Percentiles rank a stretch among this genome's conserved stretches.
phyloP scores from a whole-genome alignment of 2,888 invertebrate species.

The Diaprepes abbreviatus region DNA sequence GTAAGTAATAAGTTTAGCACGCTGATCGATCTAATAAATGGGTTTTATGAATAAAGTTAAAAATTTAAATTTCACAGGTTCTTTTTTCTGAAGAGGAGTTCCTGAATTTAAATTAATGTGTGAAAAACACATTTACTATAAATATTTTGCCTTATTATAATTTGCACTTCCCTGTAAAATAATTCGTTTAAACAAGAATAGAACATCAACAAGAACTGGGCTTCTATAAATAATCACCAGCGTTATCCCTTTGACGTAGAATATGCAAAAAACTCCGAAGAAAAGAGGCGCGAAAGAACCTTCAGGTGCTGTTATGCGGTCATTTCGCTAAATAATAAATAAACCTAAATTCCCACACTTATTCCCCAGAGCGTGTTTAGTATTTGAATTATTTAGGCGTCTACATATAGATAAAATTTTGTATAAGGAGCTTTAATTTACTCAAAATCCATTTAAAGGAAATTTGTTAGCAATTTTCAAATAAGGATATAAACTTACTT shows the following conservation, averaged over 20 bases:
- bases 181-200: slow-evolving; percentile 45
- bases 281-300: slow-evolving; percentile 45
- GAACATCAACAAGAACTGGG: slow-evolving; percentile 41
- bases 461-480: too few species aligned
- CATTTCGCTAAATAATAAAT: slow-evolving; percentile 55
- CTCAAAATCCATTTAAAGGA: slow-evolving; percentile 48
- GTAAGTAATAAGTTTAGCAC: too few species aligned
- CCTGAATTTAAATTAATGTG: too few species aligned
- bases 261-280: slow-evolving; percentile 50
- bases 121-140: slow-evolving; percentile 30
- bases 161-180: slow-evolving; percentile 24
- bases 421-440: slow-evolving; percentile 51
- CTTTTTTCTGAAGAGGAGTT: too few species aligned
- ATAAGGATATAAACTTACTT: too few species aligned
- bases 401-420: slow-evolving; percentile 50
- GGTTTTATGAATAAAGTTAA: too few species aligned
- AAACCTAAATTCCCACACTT: slow-evolving; percentile 53
- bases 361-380: slow-evolving; percentile 35
- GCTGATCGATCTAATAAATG: too few species aligned
- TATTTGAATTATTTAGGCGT: slow-evolving; percentile 46
- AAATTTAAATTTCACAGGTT: too few species aligned
- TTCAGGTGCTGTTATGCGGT: slow-evolving; percentile 46
- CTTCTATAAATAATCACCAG: slow-evolving; percentile 38
- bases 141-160: slow-evolving; percentile 31
- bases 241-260: slow-evolving; percentile 40